Evolutionary conservation across 1,140 invertebrate genomes (phyloP).

Genomic region (Musca domestica): DNA sequence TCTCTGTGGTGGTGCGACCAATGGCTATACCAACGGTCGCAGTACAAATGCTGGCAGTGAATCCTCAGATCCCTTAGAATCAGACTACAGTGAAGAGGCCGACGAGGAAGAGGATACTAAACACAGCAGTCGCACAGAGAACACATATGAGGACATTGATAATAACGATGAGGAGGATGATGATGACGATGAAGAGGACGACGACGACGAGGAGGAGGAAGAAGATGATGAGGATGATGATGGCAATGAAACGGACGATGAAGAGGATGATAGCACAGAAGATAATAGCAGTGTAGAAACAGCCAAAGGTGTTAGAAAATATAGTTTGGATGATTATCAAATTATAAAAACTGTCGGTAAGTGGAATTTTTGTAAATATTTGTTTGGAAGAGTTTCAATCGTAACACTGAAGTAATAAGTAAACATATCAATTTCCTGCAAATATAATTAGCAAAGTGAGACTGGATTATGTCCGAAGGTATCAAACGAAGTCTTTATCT

Average conservation of each 20-base stretch:
- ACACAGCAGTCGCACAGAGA: conserved; percentile 4
- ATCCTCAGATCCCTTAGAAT: conserved; percentile 50
- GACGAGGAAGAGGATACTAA: conserved; percentile 29
- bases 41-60: conserved; percentile 43
- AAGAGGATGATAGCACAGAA: conserved; percentile 37
- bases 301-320: conserved; percentile 66
- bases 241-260: conserved; percentile 48
- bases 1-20: background rate
- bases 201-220: conserved; percentile 33
- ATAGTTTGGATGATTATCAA: conserved; percentile 73
- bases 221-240: conserved; percentile 45
- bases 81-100: conserved; percentile 47
- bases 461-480: no score
- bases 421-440: no score
- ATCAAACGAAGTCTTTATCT: no score
- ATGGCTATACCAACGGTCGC: conserved; percentile 7
- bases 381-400: no score
- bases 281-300: conserved; percentile 59
- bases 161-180: conserved; percentile 34
- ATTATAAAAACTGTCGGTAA: conserved; percentile 80
- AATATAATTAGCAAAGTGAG: no score
- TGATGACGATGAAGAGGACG: conserved; percentile 38
- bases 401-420: no score
- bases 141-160: conserved; percentile 16
- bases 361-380: conserved; percentile 37